Conservation (phyloP, 2,113 vertebrate genomes). For the Lichenostomus cassidix region DNA sequence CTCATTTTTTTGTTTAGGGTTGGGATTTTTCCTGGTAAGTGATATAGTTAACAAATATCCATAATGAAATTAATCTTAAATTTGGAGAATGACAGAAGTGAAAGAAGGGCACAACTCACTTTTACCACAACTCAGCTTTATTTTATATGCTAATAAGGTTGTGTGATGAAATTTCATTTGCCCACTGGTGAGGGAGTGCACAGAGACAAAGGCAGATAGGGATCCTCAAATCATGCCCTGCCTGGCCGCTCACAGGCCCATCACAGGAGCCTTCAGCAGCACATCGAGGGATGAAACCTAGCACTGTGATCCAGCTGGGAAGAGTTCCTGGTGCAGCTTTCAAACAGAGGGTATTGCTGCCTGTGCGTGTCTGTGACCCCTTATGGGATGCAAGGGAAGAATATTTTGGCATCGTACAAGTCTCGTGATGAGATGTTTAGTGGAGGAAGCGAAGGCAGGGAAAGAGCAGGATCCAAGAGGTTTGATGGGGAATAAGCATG, state of each 20-base stretch:
- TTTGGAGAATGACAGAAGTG: neutral
- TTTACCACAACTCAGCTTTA: neutral
- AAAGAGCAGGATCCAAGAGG: neutral
- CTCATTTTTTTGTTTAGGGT: neutral
- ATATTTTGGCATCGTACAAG: neutral
- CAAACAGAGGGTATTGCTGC: neutral
- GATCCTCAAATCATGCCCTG: neutral
- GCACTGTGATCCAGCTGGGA: neutral
- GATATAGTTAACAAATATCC: neutral
- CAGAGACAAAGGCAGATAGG: neutral
- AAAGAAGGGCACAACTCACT: neutral
- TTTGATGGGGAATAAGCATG: neutral
- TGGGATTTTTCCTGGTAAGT: neutral
- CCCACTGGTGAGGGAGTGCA: accelerated
- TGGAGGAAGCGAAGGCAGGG: neutral
- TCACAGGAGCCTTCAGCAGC: neutral
- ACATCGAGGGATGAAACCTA: neutral
- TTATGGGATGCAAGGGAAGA: neutral
- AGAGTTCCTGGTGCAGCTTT: neutral
- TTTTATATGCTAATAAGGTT: neutral
- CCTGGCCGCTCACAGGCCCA: neutral
- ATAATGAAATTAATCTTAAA: neutral
- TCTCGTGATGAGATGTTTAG: neutral
- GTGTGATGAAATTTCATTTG: neutral
- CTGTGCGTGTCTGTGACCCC: neutral